A percentile compares a stretch with the other conserved stretches of the same genome.
Evolutionary conservation across 2,888 invertebrate genomes (phyloP).

Genomic region (Cheilosia soror): DNA sequence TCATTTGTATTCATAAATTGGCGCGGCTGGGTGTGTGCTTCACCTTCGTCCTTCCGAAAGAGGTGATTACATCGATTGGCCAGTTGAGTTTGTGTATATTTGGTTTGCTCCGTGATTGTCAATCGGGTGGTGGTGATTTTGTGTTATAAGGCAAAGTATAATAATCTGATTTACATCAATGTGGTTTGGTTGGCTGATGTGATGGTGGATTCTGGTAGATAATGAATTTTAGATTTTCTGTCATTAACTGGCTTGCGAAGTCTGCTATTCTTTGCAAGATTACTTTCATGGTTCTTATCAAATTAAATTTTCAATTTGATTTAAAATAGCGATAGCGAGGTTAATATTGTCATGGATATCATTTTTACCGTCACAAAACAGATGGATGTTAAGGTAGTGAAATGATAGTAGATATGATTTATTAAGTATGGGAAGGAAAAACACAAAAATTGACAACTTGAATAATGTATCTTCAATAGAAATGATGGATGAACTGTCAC

Average conservation of each 20-base stretch:
- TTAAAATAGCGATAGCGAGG: conserved; percentile 14
- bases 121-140: conserved; percentile 13
- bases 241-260: conserved; percentile 5
- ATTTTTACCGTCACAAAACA: background rate
- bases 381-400: conserved; percentile 26
- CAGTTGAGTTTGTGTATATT: conserved; percentile 13
- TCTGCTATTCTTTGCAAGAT: background rate
- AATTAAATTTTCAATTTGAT: conserved; percentile 40
- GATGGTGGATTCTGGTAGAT: background rate
- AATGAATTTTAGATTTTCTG: background rate
- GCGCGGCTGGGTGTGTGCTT: background rate
- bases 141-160: background rate
- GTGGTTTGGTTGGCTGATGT: too few species aligned
- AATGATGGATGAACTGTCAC: too few species aligned
- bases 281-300: conserved; percentile 19
- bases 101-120: conserved; percentile 9
- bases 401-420: conserved; percentile 54
- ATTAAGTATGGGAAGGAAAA: conserved; percentile 17
- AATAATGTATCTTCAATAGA: background rate
- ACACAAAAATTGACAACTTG: conserved; percentile 1
- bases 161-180: conserved; percentile 7
- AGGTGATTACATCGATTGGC: conserved; percentile 33
- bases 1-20: conserved; percentile 36
- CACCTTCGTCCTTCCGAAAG: background rate
- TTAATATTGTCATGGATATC: background rate